Base-by-base conservation (phyloP, 2,888 invertebrate genomes). In the Diplolepis rosae region DNA sequence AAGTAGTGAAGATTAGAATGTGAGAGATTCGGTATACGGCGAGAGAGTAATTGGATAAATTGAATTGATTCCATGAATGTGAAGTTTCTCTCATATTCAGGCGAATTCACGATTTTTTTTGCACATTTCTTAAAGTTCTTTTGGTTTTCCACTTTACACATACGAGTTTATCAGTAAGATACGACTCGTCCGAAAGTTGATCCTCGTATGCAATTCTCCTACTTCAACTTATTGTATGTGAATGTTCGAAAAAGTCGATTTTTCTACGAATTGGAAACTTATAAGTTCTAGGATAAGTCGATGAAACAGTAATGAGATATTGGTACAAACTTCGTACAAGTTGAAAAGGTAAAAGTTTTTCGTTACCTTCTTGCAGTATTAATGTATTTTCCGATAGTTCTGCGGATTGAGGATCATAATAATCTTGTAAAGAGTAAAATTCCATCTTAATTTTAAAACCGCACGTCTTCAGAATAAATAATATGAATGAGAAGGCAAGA, bases 61-160 rank as follows among this genome's bases (percentile, higher is more conserved):
- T 71, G 71, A 66, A 71, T 74, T 71, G 71, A 70, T 74, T 69
- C 24, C 65, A 56, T 71, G 54, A 35, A 30, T 54, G 67, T 27
- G 67, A 74, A 51, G 65, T 54, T 48, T 65, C 15, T 32, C 35
- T 15, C 32, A 18, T 35, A 56, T 15, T 18, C 6, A 35, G 24
- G 6, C 24, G 39, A 22, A 61, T 56, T 56, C 35, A 32, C 22
- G 4, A 61, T 39, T 35, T 39, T 39, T n/a, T 61, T 1, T 61
- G 13, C 39, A 35, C 22, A 39, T 61, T 15, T 24, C 2, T 61
- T 30, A 13, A n/a, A 24, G 7, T 24, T 39, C 1, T 13, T 39
- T 9, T 11, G 15, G 11, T 56, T 56, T 32, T 54, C 32, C 22
- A 15, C n/a, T 32, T 18, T 35, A 35, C 56, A 13, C 24, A 61